Evolutionary conservation across 2,888 invertebrate species (phyloP), one percentile per base, ranked within the genome.

Genomic region (Polyommatus iphigenia): DNA sequence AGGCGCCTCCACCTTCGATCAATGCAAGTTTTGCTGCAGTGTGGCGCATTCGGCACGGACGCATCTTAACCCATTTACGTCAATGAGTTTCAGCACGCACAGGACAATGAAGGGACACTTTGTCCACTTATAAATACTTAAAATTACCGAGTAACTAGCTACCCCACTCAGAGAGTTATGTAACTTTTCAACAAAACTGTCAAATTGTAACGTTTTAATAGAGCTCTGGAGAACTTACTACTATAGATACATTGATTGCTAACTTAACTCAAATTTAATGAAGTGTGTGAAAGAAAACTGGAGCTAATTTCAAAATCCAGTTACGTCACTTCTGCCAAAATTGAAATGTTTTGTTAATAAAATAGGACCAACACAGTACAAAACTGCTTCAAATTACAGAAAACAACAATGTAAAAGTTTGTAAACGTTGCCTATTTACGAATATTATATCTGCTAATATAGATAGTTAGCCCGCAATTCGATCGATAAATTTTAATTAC

Each of bases 1-100:
- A 29, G 67, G 67, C 67, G 62, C 62, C 59, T 67, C 62, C 62
- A 24, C 62, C 67, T 67, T 32, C 67, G 67, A 67, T 67, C 67
- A 67, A 67, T 67, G 67, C 67, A 18, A 29, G 67, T 67, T 67
- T 67, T 67, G 29, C 67, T 67, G 67, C 67, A 67, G 13, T 67
- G 67, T 18, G 67, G 67, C 67, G 67, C 67, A 67, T 20, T 59
- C 62, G 62, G 29, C 29, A 67, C 62, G 13, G 67, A 67, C 67
- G 29, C 29, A 32, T 67, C 67, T 67, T 67, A 29, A 67, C 67
- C 67, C 20, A 67, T 32, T 67, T 67, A 29, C 6, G 67, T 18
- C 29, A 67, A 32, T 67, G 15, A 67, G 29, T 67, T 67, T 15
- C 6, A 15, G 67, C 67, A 67, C 67, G 67, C 67, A 67, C 67